These are phyloP conservation scores for Molorchus minor DNA, from an alignment of 2,888 invertebrate species.

Conservation along the genomic window DNA sequence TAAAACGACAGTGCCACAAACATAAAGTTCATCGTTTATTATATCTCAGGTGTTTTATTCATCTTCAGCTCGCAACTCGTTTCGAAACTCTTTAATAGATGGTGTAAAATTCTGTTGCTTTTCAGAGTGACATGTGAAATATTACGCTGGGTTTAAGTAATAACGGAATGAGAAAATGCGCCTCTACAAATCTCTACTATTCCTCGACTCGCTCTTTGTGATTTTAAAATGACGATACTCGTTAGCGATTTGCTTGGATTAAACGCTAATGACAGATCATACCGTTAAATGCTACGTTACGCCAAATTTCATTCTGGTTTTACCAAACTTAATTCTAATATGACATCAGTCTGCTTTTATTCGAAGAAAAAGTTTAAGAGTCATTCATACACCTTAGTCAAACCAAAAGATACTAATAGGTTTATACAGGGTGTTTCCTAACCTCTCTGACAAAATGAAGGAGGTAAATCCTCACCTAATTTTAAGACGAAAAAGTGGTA, in stretches of 20 bases:
- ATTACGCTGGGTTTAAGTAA: conserved; percentile 24
- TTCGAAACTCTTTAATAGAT: conserved; percentile 29
- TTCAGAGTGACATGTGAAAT: conserved; percentile 38
- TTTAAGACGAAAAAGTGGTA: too few species aligned
- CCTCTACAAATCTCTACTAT: background rate
- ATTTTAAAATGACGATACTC: conserved; percentile 22
- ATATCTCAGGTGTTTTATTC: conserved; percentile 38
- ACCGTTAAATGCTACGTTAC: background rate
- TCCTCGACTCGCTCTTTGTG: conserved; percentile 12
- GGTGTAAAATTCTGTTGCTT: conserved; percentile 33
- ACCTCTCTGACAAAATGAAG: too few species aligned
- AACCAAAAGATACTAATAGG: too few species aligned
- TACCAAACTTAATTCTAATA: too few species aligned
- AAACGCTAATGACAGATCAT: conserved; percentile 43
- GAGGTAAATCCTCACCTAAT: too few species aligned
- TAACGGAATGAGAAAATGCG: conserved; percentile 23
- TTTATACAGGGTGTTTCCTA: too few species aligned
- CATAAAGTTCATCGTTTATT: conserved; percentile 33
- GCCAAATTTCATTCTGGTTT: background rate
- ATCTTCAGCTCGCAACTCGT: conserved; percentile 27
- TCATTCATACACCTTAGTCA: too few species aligned
- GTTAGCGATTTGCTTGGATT: conserved; percentile 11
- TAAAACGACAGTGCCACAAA: conserved; percentile 26
- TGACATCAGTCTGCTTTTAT: too few species aligned
- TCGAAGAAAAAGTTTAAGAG: too few species aligned